Evolutionary conservation across 2,113 vertebrate genomes (phyloP).

Genomic region (Equus quagga): DNA sequence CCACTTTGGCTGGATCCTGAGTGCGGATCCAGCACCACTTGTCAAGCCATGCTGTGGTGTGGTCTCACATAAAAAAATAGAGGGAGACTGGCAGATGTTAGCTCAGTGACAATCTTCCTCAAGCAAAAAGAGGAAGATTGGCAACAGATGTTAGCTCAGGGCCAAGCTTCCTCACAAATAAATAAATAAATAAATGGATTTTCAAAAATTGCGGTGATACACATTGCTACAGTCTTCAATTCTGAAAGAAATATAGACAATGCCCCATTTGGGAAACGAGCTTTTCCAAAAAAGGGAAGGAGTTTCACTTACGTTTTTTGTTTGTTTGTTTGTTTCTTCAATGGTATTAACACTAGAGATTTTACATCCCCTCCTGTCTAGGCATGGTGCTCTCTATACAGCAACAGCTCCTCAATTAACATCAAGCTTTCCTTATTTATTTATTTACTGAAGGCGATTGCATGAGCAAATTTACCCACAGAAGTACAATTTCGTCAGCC

Average conservation of each 20-base stretch:
- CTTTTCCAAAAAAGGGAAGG: background rate
- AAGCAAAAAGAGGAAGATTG: no score
- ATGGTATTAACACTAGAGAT: background rate
- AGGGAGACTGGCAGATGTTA: no score
- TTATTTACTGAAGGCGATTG: background rate
- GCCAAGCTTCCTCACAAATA: no score
- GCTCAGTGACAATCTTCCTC: no score
- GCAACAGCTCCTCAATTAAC: background rate
- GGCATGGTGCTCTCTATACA: background rate
- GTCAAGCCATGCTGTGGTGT: no score
- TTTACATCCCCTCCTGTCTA: background rate
- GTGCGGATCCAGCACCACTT: no score
- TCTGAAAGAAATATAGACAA: background rate
- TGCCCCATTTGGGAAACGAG: background rate
- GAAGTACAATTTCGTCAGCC: background rate
- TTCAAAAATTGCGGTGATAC: background rate
- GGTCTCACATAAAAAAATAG: no score
- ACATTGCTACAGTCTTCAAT: background rate
- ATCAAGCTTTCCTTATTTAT: background rate
- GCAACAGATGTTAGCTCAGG: no score
- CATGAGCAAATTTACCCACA: background rate
- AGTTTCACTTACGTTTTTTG: background rate
- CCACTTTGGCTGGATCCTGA: no score
- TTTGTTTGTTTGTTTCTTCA: background rate
- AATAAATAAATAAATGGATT: background rate